Conservation (phyloP, 2,797 vertebrate species). For the Lagocephalus sceleratus region DNA sequence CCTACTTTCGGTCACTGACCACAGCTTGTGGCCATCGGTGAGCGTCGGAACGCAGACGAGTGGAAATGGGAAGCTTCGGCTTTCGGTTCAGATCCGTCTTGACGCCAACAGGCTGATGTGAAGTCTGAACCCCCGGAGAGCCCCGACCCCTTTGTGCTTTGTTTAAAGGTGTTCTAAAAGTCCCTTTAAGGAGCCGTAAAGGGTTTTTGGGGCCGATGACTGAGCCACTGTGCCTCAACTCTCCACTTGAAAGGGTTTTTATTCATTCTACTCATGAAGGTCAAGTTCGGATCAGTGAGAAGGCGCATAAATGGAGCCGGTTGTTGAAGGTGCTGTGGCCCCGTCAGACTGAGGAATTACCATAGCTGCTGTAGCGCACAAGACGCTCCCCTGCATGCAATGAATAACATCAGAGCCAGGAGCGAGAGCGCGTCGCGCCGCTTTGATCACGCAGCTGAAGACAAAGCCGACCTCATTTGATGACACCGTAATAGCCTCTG, state of each 20-base stretch:
- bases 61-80: no score
- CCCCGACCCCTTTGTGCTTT: no score
- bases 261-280: conserved; percentile 59
- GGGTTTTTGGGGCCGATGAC: conserved; percentile 37
- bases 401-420: conserved; percentile 45
- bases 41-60: no score
- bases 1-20: no score
- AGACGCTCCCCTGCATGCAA: conserved; percentile 52
- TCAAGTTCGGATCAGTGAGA: conserved; percentile 62
- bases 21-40: no score
- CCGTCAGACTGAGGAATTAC: conserved; percentile 65
- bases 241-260: conserved; percentile 55
- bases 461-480: no score
- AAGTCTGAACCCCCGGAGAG: no score
- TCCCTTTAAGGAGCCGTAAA: conserved; percentile 51
- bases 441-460: conserved; percentile 18
- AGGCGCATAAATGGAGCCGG: conserved; percentile 56
- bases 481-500: no score
- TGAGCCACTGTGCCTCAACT: conserved; percentile 28
- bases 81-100: no score
- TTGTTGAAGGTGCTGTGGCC: conserved; percentile 45
- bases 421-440: conserved; percentile 9
- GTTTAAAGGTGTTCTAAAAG: conserved; percentile 28
- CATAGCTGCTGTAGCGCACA: conserved; percentile 42
- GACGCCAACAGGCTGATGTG: no score